phyloP scores from a whole-genome alignment of 2,113 vertebrate genomes.

The Syngnathoides biaculeatus region DNA sequence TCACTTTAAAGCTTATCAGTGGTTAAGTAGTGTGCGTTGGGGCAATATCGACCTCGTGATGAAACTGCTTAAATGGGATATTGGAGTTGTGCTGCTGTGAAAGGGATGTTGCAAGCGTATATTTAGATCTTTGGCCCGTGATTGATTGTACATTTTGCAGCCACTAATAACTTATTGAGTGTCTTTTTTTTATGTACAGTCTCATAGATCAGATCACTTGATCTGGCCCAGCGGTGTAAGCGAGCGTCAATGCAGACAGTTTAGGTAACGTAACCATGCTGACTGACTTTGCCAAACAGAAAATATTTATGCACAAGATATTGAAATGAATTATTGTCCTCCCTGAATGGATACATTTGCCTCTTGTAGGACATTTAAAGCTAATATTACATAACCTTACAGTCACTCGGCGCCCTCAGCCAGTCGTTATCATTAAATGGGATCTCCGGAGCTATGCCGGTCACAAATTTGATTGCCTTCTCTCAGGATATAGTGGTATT shows the following conservation, averaged over 20 bases:
- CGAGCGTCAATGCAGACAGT: not conserved
- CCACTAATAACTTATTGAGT: not conserved
- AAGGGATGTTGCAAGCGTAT: not conserved
- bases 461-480: not conserved
- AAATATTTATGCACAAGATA: not conserved
- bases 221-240: not conserved
- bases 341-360: not conserved
- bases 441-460: not conserved
- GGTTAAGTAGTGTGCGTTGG: not conserved
- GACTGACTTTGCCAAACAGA: not conserved
- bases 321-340: not conserved
- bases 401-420: slow-evolving; percentile 7
- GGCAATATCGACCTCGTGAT: not conserved
- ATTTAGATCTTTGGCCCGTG: not conserved
- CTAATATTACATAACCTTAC: slow-evolving; percentile 3
- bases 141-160: not conserved
- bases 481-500: not conserved
- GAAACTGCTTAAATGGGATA: not conserved
- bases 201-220: not conserved
- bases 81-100: not conserved
- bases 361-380: not conserved
- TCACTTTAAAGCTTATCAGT: no score
- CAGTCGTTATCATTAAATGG: not conserved
- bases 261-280: not conserved
- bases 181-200: not conserved